Percentiles rank a stretch among this genome's conserved stretches.
These are phyloP conservation scores for Gambusia affinis DNA, from an alignment of 2,113 vertebrate genomes.

Conservation along the genomic window DNA sequence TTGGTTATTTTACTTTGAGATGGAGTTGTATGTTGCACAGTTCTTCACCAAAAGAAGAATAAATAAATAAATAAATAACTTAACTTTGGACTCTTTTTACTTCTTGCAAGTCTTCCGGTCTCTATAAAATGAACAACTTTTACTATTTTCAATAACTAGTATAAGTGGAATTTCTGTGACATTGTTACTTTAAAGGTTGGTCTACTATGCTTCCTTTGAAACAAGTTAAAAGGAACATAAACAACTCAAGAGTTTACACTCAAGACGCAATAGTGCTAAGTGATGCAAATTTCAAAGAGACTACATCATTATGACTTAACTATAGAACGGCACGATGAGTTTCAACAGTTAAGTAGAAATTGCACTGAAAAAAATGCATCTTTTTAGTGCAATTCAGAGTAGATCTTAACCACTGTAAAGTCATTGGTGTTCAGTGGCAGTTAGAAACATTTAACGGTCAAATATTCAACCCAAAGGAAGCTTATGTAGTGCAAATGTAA, in stretches of 20 bases:
- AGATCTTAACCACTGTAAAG: background rate
- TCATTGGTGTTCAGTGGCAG: no score
- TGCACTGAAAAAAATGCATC: no score
- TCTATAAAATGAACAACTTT: background rate
- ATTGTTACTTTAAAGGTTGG: background rate
- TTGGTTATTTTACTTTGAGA: conserved; percentile 2
- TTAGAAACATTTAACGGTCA: no score
- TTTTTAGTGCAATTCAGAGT: background rate
- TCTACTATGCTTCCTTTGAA: no score
- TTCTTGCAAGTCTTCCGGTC: background rate
- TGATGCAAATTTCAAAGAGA: no score
- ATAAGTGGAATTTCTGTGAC: background rate
- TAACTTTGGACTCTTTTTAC: conserved; percentile 2
- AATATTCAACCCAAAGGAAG: background rate
- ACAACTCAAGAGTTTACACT: no score
- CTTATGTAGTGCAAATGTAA: background rate
- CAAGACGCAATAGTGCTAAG: no score
- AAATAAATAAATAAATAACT: conserved; percentile 31
- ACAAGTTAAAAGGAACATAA: no score
- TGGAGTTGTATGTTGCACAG: conserved; percentile 3
- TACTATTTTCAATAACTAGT: background rate
- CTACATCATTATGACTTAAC: no score
- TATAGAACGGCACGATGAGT: no score
- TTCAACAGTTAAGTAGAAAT: no score
- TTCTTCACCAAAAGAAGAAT: background rate